Evolutionary conservation across 2,797 vertebrate species (phyloP).

Genomic region (Chloroceryle amazona): DNA sequence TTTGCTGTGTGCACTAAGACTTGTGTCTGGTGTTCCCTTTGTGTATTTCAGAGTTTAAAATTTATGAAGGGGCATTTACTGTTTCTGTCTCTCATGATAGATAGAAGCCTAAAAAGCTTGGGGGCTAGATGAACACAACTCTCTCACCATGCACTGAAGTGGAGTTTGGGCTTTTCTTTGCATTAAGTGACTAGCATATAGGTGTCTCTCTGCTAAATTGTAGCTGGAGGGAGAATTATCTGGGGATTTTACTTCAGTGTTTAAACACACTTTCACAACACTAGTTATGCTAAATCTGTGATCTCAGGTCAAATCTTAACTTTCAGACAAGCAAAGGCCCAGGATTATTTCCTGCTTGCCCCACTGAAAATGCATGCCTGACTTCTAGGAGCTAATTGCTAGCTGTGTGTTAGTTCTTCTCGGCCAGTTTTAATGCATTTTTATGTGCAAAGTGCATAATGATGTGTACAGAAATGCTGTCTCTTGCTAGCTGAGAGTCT

Average conservation of each 20-base stretch:
- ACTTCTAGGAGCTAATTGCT: neutral
- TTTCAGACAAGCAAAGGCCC: neutral
- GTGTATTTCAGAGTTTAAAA: neutral
- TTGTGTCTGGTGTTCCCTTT: neutral
- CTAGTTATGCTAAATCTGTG: neutral
- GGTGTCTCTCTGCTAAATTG: neutral
- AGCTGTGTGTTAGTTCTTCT: neutral
- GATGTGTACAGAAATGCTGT: neutral
- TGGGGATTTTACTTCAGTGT: neutral
- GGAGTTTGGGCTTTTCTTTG: neutral
- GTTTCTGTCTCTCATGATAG: neutral
- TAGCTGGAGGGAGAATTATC: neutral
- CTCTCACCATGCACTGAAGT: neutral
- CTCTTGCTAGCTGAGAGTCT: neutral
- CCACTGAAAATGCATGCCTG: fast-evolving
- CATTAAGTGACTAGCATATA: neutral
- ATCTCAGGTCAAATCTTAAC: neutral
- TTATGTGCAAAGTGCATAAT: neutral
- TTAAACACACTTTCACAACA: neutral
- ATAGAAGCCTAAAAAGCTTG: neutral
- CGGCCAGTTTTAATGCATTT: neutral
- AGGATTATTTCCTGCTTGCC: neutral
- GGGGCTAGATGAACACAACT: neutral
- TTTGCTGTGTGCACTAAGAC: neutral
- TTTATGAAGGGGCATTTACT: neutral